These are phyloP conservation scores for Drosophila funebris DNA, from an alignment of 1,140 invertebrate genomes.

Conservation along the genomic window DNA sequence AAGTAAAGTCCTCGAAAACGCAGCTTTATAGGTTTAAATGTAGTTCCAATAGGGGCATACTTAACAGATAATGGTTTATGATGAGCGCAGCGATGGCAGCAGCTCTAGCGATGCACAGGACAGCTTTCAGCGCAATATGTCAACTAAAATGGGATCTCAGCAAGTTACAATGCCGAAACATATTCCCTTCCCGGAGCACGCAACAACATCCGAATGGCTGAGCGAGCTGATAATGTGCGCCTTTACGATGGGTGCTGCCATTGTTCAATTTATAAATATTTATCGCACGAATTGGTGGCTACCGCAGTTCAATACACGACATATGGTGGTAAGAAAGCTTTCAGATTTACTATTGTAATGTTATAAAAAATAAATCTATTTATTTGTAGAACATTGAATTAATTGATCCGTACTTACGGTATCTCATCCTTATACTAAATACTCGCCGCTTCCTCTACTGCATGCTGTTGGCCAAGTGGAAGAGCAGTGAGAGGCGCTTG, in stretches of 20 bases:
- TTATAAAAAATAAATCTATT: background rate
- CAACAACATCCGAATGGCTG: constrained; percentile 91
- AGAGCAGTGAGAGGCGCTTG: constrained; percentile 18
- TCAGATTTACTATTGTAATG: background rate
- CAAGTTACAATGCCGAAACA: constrained; percentile 87
- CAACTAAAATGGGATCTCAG: constrained; percentile 42
- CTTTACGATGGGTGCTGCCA: constrained; percentile 89
- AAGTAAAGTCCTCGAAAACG: background rate
- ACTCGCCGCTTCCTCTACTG: constrained; percentile 90
- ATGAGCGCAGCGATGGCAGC: constrained; percentile 70
- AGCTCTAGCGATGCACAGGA: constrained; percentile 66
- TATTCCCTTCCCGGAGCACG: constrained; percentile 93
- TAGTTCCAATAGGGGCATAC: background rate
- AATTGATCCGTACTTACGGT: constrained; percentile 93
- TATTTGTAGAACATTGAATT: constrained; percentile 96
- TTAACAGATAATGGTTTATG: constrained; percentile 54
- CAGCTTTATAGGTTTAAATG: constrained; percentile 14
- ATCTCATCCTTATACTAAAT: constrained; percentile 92
- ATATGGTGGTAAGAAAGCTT: constrained; percentile 90
- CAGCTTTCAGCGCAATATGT: constrained; percentile 38
- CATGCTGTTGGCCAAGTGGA: constrained; percentile 65
- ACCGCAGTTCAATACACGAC: constrained; percentile 94
- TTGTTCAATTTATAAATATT: constrained; percentile 96
- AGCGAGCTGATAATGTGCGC: constrained; percentile 95
- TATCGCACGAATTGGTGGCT: constrained; percentile 99